These are phyloP conservation scores for Agrypnia vestita DNA, from an alignment of 1,140 invertebrate species.

Conservation along the genomic window DNA sequence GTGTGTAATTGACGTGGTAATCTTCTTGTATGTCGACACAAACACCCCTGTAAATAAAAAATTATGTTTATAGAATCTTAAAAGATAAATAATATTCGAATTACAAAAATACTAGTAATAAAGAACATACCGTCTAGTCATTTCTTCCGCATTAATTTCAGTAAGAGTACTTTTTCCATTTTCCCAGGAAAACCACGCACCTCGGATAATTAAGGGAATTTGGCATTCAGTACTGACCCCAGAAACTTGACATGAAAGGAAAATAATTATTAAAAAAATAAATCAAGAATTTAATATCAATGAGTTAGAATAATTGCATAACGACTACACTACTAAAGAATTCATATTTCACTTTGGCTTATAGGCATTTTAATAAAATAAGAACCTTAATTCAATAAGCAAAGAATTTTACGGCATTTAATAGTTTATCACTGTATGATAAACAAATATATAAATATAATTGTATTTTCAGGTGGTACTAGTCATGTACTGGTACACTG, in stretches of 20 bases:
- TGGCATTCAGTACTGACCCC: slow-evolving; percentile 70
- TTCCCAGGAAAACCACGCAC: slow-evolving; percentile 94
- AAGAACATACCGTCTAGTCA: slow-evolving; percentile 75
- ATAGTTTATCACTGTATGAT: too few species aligned
- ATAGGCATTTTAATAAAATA: too few species aligned
- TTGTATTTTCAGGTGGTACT: too few species aligned
- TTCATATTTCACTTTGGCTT: too few species aligned
- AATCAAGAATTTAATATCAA: too few species aligned
- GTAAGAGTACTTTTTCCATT: slow-evolving; percentile 88
- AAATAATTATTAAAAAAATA: neutral
- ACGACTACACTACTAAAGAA: too few species aligned
- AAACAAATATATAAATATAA: too few species aligned
- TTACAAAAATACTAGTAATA: neutral
- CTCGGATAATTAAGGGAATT: slow-evolving; percentile 85
- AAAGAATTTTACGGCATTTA: too few species aligned
- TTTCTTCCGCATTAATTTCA: slow-evolving; percentile 84
- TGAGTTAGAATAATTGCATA: too few species aligned
- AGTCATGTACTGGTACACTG: too few species aligned
- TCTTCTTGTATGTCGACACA: slow-evolving; percentile 83
- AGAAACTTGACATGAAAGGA: slow-evolving; percentile 64
- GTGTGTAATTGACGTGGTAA: slow-evolving; percentile 88
- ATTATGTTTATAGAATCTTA: slow-evolving; percentile 11
- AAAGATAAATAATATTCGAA: slow-evolving; percentile 4
- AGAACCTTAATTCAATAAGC: too few species aligned
- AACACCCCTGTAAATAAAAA: slow-evolving; percentile 72